These are phyloP conservation scores for Leptestheria dahalacensis DNA, from an alignment of 1,140 invertebrate species.

Conservation along the genomic window DNA sequence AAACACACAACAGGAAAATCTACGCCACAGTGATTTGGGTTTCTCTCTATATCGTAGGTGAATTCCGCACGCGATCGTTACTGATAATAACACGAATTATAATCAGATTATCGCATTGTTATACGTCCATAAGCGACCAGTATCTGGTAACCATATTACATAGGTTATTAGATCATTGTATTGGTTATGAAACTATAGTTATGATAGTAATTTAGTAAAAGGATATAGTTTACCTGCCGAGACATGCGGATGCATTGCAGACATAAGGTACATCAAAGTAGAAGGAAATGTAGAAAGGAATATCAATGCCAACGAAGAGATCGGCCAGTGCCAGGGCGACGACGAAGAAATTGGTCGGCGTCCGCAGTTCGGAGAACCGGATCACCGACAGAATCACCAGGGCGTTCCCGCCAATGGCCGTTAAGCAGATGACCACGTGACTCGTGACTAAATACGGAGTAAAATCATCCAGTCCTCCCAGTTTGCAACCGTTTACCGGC, in stretches of 20 bases:
- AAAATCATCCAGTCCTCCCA: slow-evolving; percentile 5
- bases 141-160: too few species aligned
- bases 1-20: too few species aligned
- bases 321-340: slow-evolving; percentile 18
- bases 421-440: slow-evolving; percentile 16
- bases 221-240: slow-evolving; percentile 8
- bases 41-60: too few species aligned
- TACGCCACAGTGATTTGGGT: too few species aligned
- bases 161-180: too few species aligned
- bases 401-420: slow-evolving; percentile 19
- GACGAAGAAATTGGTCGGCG: slow-evolving; percentile 19
- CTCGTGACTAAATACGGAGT: slow-evolving; percentile 15
- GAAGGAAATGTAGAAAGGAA: slow-evolving; percentile 20
- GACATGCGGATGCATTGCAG: slow-evolving; percentile 18
- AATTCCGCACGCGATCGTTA: too few species aligned
- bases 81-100: too few species aligned
- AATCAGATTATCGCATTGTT: too few species aligned
- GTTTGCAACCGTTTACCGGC: not conserved
- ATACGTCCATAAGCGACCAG: too few species aligned
- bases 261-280: slow-evolving; percentile 19
- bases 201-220: too few species aligned
- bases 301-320: slow-evolving; percentile 17
- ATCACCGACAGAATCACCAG: slow-evolving; percentile 17
- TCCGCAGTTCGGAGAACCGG: slow-evolving; percentile 15
- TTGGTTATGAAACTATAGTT: too few species aligned